Percentiles rank a stretch among this genome's conserved stretches.
phyloP scores from a whole-genome alignment of 1,140 invertebrate species.

The Branchinecta lynchi region DNA sequence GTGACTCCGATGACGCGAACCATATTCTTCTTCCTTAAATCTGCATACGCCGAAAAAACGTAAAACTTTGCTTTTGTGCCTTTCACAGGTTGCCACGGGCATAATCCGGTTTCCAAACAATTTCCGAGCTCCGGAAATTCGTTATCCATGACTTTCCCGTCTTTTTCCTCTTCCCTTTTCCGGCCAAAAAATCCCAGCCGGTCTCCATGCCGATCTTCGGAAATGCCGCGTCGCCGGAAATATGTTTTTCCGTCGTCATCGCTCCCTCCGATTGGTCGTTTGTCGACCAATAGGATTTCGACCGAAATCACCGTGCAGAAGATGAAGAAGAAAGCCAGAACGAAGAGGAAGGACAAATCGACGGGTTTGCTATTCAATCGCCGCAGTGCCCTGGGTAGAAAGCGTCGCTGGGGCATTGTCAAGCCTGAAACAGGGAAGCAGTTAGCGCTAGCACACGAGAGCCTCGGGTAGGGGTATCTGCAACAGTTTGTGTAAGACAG shows the following conservation, averaged over 20 bases:
- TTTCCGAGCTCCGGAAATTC: not conserved
- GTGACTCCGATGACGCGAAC: conserved; percentile 71
- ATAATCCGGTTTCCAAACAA: conserved; percentile 16
- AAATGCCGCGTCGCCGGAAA: not conserved
- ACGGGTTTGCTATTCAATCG: not conserved
- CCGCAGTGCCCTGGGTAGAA: not conserved
- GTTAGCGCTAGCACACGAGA: too few relatives aligned
- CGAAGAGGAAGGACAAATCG: not conserved
- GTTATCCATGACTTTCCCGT: not conserved
- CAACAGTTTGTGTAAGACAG: too few relatives aligned
- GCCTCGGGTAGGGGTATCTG: too few relatives aligned
- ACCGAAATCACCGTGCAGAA: not conserved
- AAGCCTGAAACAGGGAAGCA: not conserved
- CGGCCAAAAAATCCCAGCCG: not conserved
- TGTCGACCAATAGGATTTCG: not conserved
- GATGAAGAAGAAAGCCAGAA: not conserved
- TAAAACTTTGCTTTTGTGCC: conserved; percentile 52
- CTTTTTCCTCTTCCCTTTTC: not conserved
- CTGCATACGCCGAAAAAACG: conserved; percentile 65
- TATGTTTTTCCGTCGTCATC: not conserved
- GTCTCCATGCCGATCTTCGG: not conserved
- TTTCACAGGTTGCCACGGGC: conserved; percentile 31
- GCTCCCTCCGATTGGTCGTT: not conserved
- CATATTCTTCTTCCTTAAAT: conserved; percentile 40
- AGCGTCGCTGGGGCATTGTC: not conserved